Base-by-base conservation (phyloP, 2,113 vertebrate species). In the Stegastes partitus region DNA sequence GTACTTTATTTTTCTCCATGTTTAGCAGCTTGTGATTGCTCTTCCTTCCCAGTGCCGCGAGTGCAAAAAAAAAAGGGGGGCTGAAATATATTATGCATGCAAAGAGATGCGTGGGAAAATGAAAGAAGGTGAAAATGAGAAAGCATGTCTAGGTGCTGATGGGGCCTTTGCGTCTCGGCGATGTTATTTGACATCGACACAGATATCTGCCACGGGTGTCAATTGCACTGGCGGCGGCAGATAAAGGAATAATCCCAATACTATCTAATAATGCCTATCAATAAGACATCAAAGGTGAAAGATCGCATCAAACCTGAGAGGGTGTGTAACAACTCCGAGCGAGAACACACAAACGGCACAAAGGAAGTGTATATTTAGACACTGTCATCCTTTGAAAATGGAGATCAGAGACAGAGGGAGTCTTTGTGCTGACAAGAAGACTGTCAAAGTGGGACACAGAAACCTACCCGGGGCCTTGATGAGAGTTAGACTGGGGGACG, bases 381-480 rank as follows among this genome's bases (percentile, higher is more conserved):
- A 26, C 3, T 10, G 31, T 37, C 26, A 58, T 80, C 58, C 66
- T 86, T 88, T 81, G 57, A 83, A 88, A 85, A 11, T 31, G 64
- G 42, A 86, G 70, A 85, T 89, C 81, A 84, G 72, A 87, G 81
- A 87, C 68, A 72, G 71, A 76, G 12, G 50, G 61, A 83, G 77
- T 19, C 22, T 80, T 71, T 66, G 67, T 49, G 76, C 66, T 87
- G 86, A 86, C 71, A 83, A 31, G 67, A 72, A 80, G 66, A 42
- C 58, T 68, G 70, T 84, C 78, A 77, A 26, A 57, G 68, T 59
- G 81, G 47, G 68, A 74, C 51, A 50, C 16, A 23, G 45, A 76
- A 77, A 88, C 88, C 65, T 92, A 94, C 94, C 93, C 15, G 90
- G 81, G 25, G 85, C 79, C 81, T 90, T 86, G 84, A 95, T 89